Conservation (phyloP, 2,888 invertebrate genomes). For the Bedellia somnulentella region DNA sequence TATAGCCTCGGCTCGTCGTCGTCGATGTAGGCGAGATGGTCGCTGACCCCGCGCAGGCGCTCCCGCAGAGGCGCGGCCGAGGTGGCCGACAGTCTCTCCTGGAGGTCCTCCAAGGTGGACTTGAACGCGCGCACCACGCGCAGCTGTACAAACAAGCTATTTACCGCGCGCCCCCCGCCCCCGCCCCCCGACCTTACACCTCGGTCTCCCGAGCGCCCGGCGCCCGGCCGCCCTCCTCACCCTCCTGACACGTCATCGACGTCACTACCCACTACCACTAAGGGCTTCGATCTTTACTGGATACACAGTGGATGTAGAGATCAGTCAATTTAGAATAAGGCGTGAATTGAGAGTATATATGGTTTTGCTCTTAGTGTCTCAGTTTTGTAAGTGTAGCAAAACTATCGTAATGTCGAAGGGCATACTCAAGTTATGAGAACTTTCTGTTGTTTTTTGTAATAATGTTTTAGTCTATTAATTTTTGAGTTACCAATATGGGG, state of each 20-base stretch:
- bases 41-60: constrained; percentile 71
- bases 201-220: constrained; percentile 55
- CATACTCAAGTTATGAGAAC: too few relatives aligned
- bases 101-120: constrained; percentile 98
- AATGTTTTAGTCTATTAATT: too few relatives aligned
- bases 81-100: constrained; percentile 98
- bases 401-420: too few relatives aligned
- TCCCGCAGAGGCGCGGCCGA: constrained; percentile 93
- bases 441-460: too few relatives aligned
- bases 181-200: constrained; percentile 55
- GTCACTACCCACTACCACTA: constrained; percentile 22
- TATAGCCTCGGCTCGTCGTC: constrained; percentile 69
- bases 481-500: too few relatives aligned
- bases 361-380: too few relatives aligned
- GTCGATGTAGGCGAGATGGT: constrained; percentile 84
- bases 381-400: too few relatives aligned
- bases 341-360: too few relatives aligned
- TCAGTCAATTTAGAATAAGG: neutral
- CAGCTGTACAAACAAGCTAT: constrained; percentile 81
- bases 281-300: neutral
- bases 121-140: constrained; percentile 99
- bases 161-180: constrained; percentile 48
- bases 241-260: constrained; percentile 46
- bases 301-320: neutral
- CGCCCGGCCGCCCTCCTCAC: constrained; percentile 46